phyloP scores from a whole-genome alignment of 2,113 vertebrate species.

The Hipposideros armiger region DNA sequence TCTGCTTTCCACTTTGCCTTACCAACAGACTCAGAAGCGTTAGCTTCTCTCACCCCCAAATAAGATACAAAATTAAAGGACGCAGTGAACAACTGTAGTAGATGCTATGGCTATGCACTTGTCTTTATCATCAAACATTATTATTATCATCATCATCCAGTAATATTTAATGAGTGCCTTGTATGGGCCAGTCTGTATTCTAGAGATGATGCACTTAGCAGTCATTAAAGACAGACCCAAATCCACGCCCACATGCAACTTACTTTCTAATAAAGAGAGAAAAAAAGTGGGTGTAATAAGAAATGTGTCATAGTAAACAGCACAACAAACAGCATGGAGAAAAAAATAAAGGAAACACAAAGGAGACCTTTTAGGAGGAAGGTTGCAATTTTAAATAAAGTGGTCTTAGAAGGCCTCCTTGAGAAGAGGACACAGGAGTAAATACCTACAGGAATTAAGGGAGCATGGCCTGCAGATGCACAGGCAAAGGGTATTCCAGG shows the following conservation, averaged over 20 bases:
- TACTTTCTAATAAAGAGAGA: neutral
- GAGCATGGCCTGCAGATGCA: fast-evolving
- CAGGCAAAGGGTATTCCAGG: neutral
- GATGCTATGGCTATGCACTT: neutral
- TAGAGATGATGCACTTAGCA: too few relatives aligned
- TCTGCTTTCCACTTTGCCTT: neutral
- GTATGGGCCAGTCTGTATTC: neutral
- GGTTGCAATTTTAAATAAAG: neutral
- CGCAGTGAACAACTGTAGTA: neutral
- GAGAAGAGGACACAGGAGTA: neutral
- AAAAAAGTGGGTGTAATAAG: neutral
- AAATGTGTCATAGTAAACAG: neutral
- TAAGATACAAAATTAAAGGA: neutral
- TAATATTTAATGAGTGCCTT: neutral
- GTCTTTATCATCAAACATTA: neutral
- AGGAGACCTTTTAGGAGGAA: neutral
- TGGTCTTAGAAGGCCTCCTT: neutral
- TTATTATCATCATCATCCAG: too few relatives aligned
- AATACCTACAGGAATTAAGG: neutral
- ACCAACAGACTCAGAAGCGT: neutral
- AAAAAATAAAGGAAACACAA: neutral
- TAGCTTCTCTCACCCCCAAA: neutral
- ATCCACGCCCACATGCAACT: neutral
- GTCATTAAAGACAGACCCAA: neutral
- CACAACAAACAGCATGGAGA: neutral